These are phyloP conservation scores for Gnatocerus cornutus DNA, from an alignment of 2,888 invertebrate genomes.

Conservation along the genomic window DNA sequence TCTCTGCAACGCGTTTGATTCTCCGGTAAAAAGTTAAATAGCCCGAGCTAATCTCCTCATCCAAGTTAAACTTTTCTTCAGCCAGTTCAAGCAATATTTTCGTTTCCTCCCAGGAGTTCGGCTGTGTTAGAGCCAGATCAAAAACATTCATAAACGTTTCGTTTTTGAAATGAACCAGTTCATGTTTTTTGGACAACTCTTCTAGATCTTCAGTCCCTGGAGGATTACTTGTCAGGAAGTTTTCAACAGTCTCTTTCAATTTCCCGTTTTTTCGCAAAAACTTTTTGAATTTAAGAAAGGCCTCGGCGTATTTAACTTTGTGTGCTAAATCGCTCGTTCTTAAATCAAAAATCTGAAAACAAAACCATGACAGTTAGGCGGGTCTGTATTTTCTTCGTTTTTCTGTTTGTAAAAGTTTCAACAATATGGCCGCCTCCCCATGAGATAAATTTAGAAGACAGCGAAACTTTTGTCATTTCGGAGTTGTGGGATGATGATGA, in stretches of 20 bases:
- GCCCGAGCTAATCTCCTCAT: constrained; percentile 53
- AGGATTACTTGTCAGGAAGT: constrained; percentile 55
- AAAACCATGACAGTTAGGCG: constrained; percentile 31
- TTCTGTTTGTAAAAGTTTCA: constrained; percentile 2
- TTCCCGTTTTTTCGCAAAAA: constrained; percentile 58
- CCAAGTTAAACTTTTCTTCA: constrained; percentile 54
- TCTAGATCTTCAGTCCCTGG: background rate
- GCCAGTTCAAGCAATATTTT: constrained; percentile 61
- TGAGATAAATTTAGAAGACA: constrained; percentile 65
- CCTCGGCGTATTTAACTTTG: constrained; percentile 82
- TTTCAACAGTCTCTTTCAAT: constrained; percentile 51
- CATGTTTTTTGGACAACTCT: background rate
- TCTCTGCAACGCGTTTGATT: constrained; percentile 58
- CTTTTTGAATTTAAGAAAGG: constrained; percentile 72
- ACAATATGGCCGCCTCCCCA: constrained; percentile 68
- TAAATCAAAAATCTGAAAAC: constrained; percentile 79
- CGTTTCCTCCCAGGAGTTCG: constrained; percentile 61
- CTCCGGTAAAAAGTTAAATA: constrained; percentile 63
- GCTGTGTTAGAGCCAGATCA: constrained; percentile 64
- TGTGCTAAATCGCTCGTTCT: constrained; percentile 78
- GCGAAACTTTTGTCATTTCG: constrained; percentile 67
- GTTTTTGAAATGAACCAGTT: constrained; percentile 62
- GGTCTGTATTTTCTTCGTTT: background rate
- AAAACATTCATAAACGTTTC: constrained; percentile 68
- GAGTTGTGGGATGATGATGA: constrained; percentile 66